Evolutionary conservation across 1,140 invertebrate species (phyloP).

Genomic region (Nomia melanderi): DNA sequence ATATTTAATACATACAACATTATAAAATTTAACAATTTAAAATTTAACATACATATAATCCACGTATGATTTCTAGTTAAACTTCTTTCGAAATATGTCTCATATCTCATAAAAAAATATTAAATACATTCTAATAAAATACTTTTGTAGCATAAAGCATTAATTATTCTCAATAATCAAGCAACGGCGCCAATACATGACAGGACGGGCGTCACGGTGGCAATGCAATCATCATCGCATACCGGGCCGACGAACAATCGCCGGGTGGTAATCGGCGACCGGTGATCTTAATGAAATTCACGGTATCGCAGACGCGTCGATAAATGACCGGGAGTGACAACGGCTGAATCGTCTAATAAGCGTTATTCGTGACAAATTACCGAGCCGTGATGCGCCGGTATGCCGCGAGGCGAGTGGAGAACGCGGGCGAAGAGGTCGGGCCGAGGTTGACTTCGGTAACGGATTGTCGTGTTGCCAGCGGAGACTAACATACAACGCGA

Average conservation of each 20-base stretch:
- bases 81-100: too few relatives aligned
- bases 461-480: constrained; percentile 76
- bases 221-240: constrained; percentile 5
- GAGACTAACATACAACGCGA: constrained; percentile 74
- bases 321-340: constrained; percentile 73
- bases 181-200: background rate
- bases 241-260: constrained; percentile 33
- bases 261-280: constrained; percentile 28
- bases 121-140: too few relatives aligned
- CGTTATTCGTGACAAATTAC: constrained; percentile 79
- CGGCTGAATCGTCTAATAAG: constrained; percentile 79
- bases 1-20: too few relatives aligned
- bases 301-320: constrained; percentile 75
- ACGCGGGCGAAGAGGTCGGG: constrained; percentile 41
- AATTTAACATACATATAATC: too few relatives aligned
- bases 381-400: constrained; percentile 76
- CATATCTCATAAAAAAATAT: too few relatives aligned
- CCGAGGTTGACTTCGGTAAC: constrained; percentile 59
- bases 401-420: constrained; percentile 64
- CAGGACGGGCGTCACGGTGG: background rate
- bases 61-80: too few relatives aligned
- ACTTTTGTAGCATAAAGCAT: too few relatives aligned
- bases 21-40: too few relatives aligned
- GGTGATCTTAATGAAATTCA: constrained; percentile 78
- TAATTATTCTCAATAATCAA: constrained; percentile 18